These are phyloP conservation scores for Boloria selene DNA, from an alignment of 2,888 invertebrate species.

Conservation along the genomic window DNA sequence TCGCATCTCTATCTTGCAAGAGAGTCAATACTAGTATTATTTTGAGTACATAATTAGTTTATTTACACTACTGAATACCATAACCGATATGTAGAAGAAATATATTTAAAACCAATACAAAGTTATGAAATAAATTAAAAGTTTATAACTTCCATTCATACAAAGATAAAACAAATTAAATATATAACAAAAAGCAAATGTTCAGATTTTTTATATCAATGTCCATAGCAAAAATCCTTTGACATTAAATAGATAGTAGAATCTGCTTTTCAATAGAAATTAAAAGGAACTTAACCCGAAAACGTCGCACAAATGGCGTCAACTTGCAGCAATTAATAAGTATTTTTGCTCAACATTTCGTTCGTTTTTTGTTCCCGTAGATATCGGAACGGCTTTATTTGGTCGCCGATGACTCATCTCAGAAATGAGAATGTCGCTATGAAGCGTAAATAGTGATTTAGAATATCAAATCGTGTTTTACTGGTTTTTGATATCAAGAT, in stretches of 20 bases:
- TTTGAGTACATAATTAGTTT: too few species aligned
- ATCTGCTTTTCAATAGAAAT: conserved; percentile 1
- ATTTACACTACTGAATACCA: too few species aligned
- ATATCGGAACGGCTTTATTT: conserved; percentile 31
- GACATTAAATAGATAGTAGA: neutral
- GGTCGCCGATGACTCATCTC: conserved; percentile 28
- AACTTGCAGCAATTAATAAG: conserved; percentile 22
- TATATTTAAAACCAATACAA: too few species aligned
- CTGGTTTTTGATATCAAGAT: conserved; percentile 24
- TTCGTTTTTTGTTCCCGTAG: conserved; percentile 18
- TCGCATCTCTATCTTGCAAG: too few species aligned
- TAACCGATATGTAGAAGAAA: too few species aligned
- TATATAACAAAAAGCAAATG: too few species aligned
- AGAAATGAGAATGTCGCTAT: conserved; percentile 28
- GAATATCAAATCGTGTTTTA: conserved; percentile 28
- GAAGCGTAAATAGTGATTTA: conserved; percentile 27
- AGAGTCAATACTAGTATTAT: too few species aligned
- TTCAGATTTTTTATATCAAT: too few species aligned
- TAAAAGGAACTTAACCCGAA: conserved; percentile 4
- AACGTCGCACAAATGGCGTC: conserved; percentile 17
- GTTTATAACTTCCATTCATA: too few species aligned
- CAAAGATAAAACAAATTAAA: too few species aligned
- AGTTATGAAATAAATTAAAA: too few species aligned
- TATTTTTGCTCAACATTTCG: conserved; percentile 15
- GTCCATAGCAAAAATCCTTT: neutral